A percentile compares a stretch with the other conserved stretches of the same genome.
Conservation (phyloP, 2,113 vertebrate genomes). For the Rousettus leschenaultii region DNA sequence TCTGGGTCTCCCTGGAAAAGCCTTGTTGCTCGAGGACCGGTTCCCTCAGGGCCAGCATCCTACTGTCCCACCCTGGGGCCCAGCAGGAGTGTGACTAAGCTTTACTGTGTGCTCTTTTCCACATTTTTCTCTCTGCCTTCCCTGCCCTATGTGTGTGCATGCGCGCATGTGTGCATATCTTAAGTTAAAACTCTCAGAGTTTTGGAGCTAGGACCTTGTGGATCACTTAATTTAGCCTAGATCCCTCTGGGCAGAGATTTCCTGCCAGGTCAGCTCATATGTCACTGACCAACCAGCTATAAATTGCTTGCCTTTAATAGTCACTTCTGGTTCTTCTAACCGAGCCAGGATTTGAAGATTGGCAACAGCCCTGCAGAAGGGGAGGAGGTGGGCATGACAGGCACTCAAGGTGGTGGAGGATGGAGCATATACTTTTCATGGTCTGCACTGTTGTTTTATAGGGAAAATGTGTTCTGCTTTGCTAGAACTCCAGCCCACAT, state of each 20-base stretch:
- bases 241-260: background rate
- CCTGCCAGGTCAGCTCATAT: background rate
- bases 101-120: background rate
- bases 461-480: background rate
- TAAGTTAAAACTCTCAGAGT: background rate
- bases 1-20: background rate
- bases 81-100: background rate
- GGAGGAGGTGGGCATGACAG: background rate
- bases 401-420: background rate
- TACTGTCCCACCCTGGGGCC: rapidly evolving
- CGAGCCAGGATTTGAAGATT: background rate
- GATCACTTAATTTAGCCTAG: background rate
- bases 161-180: too few relatives aligned
- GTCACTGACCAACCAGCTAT: background rate
- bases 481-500: background rate
- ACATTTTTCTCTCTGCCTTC: background rate
- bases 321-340: background rate
- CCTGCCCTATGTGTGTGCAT: background rate
- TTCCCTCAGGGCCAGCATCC: rapidly evolving
- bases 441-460: background rate
- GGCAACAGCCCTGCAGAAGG: background rate
- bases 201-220: background rate
- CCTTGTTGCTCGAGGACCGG: rapidly evolving
- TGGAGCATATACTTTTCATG: background rate
- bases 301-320: background rate